phyloP scores from a whole-genome alignment of 2,113 vertebrate species.

The Zonotrichia leucophrys region DNA sequence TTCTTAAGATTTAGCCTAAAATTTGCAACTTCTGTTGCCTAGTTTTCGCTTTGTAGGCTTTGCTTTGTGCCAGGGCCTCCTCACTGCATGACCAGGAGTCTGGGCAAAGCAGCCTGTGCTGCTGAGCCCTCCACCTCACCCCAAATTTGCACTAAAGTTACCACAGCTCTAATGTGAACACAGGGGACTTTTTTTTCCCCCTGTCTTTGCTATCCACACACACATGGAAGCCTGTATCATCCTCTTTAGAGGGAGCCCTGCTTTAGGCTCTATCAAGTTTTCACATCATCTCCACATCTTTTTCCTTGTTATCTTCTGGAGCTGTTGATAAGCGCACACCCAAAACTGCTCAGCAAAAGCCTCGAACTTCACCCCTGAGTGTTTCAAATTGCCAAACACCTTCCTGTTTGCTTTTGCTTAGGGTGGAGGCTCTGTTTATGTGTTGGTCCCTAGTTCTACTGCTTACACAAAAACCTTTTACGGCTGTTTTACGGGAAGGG shows the following conservation, averaged over 20 bases:
- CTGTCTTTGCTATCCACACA: background rate
- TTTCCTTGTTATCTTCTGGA: background rate
- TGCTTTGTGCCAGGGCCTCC: background rate
- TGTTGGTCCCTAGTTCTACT: background rate
- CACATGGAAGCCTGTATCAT: background rate
- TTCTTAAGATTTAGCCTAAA: background rate
- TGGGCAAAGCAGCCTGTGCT: background rate
- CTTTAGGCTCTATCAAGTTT: background rate
- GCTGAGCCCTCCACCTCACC: background rate
- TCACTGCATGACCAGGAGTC: background rate
- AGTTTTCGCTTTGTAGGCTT: background rate
- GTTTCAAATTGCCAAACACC: background rate
- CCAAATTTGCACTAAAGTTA: background rate
- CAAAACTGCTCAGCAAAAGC: background rate
- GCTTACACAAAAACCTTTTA: background rate
- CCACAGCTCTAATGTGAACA: background rate
- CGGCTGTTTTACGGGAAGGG: background rate
- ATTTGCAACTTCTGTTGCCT: background rate
- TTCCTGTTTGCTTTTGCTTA: background rate
- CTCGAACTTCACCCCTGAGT: background rate
- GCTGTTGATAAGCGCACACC: accelerated
- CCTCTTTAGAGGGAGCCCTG: background rate
- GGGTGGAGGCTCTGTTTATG: background rate
- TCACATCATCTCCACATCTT: background rate
- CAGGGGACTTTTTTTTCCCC: background rate